Evolutionary conservation across 2,113 vertebrate species (phyloP).

Genomic region (Castor canadensis): DNA sequence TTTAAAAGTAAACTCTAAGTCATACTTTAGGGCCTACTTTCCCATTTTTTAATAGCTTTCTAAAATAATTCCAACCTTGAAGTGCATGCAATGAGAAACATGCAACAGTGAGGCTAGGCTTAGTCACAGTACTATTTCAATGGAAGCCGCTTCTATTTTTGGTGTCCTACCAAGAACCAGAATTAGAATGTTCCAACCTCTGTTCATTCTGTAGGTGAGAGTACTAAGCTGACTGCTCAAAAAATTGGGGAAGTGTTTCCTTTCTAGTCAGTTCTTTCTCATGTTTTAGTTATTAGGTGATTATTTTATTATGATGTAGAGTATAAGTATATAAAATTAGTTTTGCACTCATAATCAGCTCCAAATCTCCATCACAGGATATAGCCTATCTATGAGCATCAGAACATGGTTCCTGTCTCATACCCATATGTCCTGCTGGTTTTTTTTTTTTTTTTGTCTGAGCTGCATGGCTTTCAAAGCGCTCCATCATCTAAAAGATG

Average conservation of each 20-base stretch:
- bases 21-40: slow-evolving; percentile 77
- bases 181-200: slow-evolving; percentile 80
- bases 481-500: slow-evolving; percentile 2
- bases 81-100: slow-evolving; percentile 78
- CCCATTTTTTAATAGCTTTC: slow-evolving; percentile 79
- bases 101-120: slow-evolving; percentile 75
- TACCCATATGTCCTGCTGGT: neutral
- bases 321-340: neutral
- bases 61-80: slow-evolving; percentile 76
- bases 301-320: slow-evolving; percentile 43
- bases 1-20: slow-evolving; percentile 76
- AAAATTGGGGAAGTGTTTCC: neutral
- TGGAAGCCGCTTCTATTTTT: slow-evolving; percentile 76
- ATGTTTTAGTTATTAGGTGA: slow-evolving; percentile 24
- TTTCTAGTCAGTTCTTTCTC: slow-evolving; percentile 31
- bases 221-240: slow-evolving; percentile 55
- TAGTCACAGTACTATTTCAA: slow-evolving; percentile 80
- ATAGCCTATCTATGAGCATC: neutral
- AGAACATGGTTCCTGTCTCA: neutral
- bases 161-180: slow-evolving; percentile 71
- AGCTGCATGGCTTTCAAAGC: neutral
- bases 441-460: neutral
- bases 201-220: slow-evolving; percentile 72
- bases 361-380: neutral
- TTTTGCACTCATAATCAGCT: neutral